Percentiles rank a stretch among this genome's conserved stretches.
phyloP scores from a whole-genome alignment of 1,140 invertebrate species.

The Ceratoteleas bidentatus region DNA sequence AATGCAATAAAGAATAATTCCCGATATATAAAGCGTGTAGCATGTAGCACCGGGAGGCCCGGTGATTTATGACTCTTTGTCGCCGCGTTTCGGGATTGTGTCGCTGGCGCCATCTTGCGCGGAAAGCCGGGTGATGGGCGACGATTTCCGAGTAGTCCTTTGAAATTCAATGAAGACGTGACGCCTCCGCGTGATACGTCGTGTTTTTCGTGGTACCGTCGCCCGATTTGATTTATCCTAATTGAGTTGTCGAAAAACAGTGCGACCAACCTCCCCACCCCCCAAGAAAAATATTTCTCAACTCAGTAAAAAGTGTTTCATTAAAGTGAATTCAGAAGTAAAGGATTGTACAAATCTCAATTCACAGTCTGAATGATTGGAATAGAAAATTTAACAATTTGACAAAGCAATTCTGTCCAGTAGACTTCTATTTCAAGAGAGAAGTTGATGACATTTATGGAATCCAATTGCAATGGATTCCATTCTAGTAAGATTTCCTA shows the following conservation, averaged over 20 bases:
- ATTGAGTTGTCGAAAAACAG: constrained; percentile 11
- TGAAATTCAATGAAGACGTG: constrained; percentile 24
- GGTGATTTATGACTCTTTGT: constrained; percentile 35
- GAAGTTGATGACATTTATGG: too few species aligned
- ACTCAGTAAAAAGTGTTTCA: too few species aligned
- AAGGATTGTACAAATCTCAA: too few species aligned
- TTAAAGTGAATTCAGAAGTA: too few species aligned
- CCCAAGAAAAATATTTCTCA: too few species aligned
- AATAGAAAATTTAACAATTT: neutral
- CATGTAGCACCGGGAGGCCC: constrained; percentile 1
- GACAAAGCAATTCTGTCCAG: too few species aligned
- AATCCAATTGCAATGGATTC: too few species aligned
- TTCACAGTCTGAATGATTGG: neutral
- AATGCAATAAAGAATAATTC: constrained; percentile 28
- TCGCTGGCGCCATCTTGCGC: constrained; percentile 29
- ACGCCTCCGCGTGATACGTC: constrained; percentile 24
- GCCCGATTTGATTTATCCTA: constrained; percentile 31
- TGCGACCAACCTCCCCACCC: too few species aligned
- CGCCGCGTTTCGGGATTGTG: constrained; percentile 28
- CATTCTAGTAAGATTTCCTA: too few species aligned
- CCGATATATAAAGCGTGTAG: constrained; percentile 14
- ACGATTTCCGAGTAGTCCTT: constrained; percentile 38
- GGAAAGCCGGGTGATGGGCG: constrained; percentile 21
- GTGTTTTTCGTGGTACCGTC: constrained; percentile 10
- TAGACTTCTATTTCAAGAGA: too few species aligned